A percentile compares a stretch with the other conserved stretches of the same genome.
phyloP scores from a whole-genome alignment of 2,797 vertebrate genomes.

The Gymnodraco acuticeps region DNA sequence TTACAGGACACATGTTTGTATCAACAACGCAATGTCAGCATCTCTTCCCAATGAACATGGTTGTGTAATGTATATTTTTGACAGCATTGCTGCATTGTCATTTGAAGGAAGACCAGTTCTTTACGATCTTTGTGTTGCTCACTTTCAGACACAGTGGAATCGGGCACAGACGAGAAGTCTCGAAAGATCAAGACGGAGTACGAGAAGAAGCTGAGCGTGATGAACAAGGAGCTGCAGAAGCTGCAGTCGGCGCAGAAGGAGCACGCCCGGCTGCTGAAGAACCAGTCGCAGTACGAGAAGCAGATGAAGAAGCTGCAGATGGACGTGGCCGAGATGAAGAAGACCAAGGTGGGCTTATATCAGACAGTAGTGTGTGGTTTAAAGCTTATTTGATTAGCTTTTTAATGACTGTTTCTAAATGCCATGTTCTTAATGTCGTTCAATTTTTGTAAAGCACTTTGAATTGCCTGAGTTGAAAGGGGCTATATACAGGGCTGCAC shows the following conservation, averaged over 20 bases:
- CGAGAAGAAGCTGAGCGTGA: conserved; percentile 94
- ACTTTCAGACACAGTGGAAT: conserved; percentile 91
- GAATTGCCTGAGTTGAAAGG: background rate
- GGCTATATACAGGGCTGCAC: too few relatives aligned
- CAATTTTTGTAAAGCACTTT: too few relatives aligned
- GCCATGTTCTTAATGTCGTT: too few relatives aligned
- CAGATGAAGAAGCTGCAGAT: conserved; percentile 95
- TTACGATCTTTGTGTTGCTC: background rate
- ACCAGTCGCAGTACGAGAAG: conserved; percentile 97
- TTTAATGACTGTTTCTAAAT: too few relatives aligned
- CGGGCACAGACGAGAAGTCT: conserved; percentile 93
- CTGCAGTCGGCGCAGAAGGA: conserved; percentile 96
- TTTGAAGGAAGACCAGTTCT: background rate
- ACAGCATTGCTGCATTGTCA: background rate
- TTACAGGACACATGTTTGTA: background rate
- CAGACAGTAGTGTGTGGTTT: too few relatives aligned
- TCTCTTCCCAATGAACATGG: background rate
- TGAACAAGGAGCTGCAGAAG: conserved; percentile 97
- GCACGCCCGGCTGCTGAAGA: conserved; percentile 95
- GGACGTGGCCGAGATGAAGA: conserved; percentile 98
- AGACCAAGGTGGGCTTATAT: conserved; percentile 89
- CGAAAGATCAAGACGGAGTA: conserved; percentile 96
- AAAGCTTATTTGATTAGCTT: too few relatives aligned
- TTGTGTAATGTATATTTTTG: background rate
- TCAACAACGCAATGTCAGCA: background rate